Base-by-base conservation (phyloP, 2,113 vertebrate species). In the Saccopteryx leptura region DNA sequence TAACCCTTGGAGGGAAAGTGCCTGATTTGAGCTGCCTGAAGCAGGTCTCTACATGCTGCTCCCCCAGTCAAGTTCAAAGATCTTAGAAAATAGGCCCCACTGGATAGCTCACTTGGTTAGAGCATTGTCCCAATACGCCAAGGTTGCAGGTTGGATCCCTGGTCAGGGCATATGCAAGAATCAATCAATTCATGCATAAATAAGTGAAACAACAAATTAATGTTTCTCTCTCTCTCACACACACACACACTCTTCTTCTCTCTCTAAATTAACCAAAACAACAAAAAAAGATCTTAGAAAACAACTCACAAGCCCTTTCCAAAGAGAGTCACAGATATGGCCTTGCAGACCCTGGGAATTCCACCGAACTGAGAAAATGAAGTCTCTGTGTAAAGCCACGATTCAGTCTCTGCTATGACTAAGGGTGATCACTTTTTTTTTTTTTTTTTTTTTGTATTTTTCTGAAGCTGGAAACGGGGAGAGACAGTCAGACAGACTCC, bases 291-390 rank as follows among this genome's bases (percentile, higher is more conserved):
- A 11, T 56, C 28, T 71, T 6, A 81, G 85, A 33, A 88, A 86
- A 80, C 10, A 52, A 15, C 60, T 75, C 54, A n/a, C 48, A 81
- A 78, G 58, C 33, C 15, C 61, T 78, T 68, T 85, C 65, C 66
- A 58, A 63, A 69, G 54, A 93, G 12, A 79, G 39, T 26, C 86
- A 15, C 7, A 56, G 76, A 23, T 0, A 24, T 1, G 2, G 78
- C 63, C 28, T 46, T 5, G 0, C 78, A 82, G 85, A 66, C 26
- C 5, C 8, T 5, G 54, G 89, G 94, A 83, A 95, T 94, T 95
- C 74, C 74, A 63, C 24, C 26, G 60, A 48, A 65, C 72, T 4
- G 33, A 88, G 96, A 85, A 86, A 93, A 74, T 26, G 63, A 90
- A 58, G 85, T 72, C 33, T 90, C 92, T 72, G 56, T 89, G n/a